phyloP scores from a whole-genome alignment of 1,140 invertebrate genomes.

The Lethocerus indicus region DNA sequence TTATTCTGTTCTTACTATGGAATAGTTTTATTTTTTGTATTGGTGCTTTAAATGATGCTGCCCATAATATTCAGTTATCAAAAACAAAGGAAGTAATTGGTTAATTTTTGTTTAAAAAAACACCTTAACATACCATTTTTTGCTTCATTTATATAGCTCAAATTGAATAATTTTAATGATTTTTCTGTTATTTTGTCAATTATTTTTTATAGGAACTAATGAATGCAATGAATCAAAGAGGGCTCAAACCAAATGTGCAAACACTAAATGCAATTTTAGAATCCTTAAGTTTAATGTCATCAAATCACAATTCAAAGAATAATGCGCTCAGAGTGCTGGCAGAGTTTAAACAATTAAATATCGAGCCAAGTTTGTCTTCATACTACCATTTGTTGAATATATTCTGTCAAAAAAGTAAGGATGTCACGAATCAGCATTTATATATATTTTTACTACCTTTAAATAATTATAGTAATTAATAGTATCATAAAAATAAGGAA shows the following conservation, averaged over 20 bases:
- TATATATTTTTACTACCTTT: slow-evolving; percentile 3
- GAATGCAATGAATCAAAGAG: slow-evolving; percentile 33
- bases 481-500: background rate
- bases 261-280: slow-evolving; percentile 58
- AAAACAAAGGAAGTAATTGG: too few species aligned
- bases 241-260: slow-evolving; percentile 44
- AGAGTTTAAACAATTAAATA: slow-evolving; percentile 52
- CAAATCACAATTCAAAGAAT: slow-evolving; percentile 25
- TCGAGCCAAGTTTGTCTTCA: slow-evolving; percentile 51
- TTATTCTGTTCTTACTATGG: too few species aligned
- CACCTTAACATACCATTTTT: too few species aligned
- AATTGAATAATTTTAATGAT: slow-evolving; percentile 2
- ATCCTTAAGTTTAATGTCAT: slow-evolving; percentile 29
- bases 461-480: slow-evolving; percentile 1
- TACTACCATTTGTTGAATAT: slow-evolving; percentile 54
- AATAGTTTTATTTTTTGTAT: too few species aligned
- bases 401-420: slow-evolving; percentile 49
- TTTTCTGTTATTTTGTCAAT: slow-evolving; percentile 5
- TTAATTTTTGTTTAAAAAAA: too few species aligned
- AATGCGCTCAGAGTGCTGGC: slow-evolving; percentile 29
- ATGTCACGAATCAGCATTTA: background rate
- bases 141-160: too few species aligned
- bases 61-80: too few species aligned
- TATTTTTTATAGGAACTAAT: slow-evolving; percentile 29
- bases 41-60: too few species aligned